phyloP scores from a whole-genome alignment of 2,113 vertebrate species.

The Pionites leucogaster region DNA sequence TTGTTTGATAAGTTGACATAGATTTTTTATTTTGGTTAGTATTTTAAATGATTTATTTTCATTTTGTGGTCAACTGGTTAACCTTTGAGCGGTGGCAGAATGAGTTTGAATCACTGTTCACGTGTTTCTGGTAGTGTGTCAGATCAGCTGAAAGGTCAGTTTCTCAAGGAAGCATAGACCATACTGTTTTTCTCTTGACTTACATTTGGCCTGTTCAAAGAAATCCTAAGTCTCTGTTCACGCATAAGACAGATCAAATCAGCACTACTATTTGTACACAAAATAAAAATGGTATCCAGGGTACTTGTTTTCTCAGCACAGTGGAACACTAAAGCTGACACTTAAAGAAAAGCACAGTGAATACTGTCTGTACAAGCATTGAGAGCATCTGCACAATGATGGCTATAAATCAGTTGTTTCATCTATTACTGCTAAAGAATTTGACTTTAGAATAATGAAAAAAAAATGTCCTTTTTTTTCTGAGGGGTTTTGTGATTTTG shows the following conservation, averaged over 20 bases:
- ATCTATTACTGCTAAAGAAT: not conserved
- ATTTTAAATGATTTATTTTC: not conserved
- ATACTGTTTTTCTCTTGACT: not conserved
- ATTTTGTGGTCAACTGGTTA: not conserved
- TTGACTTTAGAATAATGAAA: not conserved
- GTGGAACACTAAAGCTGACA: not conserved
- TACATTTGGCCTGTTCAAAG: not conserved
- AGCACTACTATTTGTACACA: not conserved
- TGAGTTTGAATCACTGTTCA: not conserved
- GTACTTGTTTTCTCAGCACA: not conserved
- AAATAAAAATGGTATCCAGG: not conserved
- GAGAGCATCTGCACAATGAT: not conserved
- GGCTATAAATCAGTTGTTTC: not conserved
- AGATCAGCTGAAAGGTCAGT: not conserved
- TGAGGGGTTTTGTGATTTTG: not conserved
- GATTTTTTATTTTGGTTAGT: not conserved
- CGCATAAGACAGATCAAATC: not conserved
- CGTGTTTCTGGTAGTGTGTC: not conserved
- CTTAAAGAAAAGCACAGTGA: not conserved
- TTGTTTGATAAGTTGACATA: not conserved
- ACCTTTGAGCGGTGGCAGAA: not conserved
- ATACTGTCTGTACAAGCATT: not conserved
- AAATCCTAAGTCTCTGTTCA: not conserved
- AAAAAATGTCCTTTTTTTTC: not conserved
- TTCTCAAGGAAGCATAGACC: not conserved